Evolutionary conservation across 2,113 vertebrate species (phyloP).

Genomic region (Platysteira castanea): DNA sequence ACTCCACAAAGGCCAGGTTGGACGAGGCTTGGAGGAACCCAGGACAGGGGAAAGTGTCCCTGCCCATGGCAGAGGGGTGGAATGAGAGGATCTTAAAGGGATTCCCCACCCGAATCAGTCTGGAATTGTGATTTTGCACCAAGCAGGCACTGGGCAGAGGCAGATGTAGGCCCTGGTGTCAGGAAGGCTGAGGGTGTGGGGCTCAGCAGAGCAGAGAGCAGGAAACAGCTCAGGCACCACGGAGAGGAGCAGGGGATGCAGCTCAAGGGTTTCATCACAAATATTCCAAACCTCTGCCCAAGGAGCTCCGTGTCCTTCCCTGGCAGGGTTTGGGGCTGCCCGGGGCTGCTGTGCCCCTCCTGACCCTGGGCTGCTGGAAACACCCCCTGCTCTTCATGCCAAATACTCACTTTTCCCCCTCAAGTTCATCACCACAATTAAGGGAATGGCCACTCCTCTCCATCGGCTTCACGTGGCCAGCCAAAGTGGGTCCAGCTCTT

Average conservation of each 20-base stretch:
- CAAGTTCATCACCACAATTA: neutral
- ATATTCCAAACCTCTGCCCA: neutral
- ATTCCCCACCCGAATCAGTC: neutral
- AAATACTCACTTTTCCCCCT: fast-evolving
- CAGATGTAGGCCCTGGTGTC: fast-evolving
- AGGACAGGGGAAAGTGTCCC: neutral
- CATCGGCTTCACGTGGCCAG: fast-evolving
- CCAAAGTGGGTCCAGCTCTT: neutral
- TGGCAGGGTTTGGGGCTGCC: neutral
- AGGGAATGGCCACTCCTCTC: neutral
- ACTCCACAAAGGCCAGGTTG: neutral
- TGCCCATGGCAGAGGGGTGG: neutral
- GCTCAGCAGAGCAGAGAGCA: neutral
- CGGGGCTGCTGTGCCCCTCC: too few relatives aligned
- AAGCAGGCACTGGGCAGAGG: neutral
- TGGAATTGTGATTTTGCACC: neutral
- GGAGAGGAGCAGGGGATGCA: neutral
- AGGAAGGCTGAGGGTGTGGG: too few relatives aligned
- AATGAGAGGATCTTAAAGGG: neutral
- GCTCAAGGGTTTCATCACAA: neutral
- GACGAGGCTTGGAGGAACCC: neutral
- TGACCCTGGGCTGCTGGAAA: neutral
- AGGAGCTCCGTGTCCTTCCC: neutral
- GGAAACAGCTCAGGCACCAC: too few relatives aligned
- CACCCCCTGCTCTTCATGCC: neutral